Evolutionary conservation across 2,113 vertebrate species (phyloP).

Genomic region (Aegotheles bennettii): DNA sequence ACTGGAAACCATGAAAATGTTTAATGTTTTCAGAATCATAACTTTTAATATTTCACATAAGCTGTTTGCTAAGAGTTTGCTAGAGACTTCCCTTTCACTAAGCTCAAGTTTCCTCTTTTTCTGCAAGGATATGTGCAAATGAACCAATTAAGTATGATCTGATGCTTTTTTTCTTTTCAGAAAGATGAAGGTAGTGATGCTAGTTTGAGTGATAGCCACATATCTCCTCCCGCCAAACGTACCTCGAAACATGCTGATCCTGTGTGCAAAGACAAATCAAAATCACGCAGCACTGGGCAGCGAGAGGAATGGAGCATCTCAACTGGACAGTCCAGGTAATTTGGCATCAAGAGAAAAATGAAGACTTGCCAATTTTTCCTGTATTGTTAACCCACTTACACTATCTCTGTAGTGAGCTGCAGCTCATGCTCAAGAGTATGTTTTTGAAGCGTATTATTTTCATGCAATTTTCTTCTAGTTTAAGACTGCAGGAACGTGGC

Average conservation of each 20-base stretch:
- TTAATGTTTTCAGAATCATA: not conserved
- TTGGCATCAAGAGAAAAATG: not conserved
- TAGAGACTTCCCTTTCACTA: not conserved
- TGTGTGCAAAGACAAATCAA: conserved; percentile 94
- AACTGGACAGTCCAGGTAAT: conserved; percentile 90
- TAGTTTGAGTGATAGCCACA: conserved; percentile 88
- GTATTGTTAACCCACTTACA: not conserved
- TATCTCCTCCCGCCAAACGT: conserved; percentile 91
- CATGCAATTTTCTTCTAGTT: not conserved
- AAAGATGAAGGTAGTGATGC: conserved; percentile 89
- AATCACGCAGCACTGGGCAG: conserved; percentile 86
- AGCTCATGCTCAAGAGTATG: not conserved
- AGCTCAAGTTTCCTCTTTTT: not conserved
- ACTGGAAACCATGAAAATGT: too few relatives aligned
- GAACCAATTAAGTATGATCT: not conserved
- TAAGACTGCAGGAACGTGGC: not conserved
- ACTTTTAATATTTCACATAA: not conserved
- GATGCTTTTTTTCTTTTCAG: conserved; percentile 65
- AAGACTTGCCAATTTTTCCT: not conserved
- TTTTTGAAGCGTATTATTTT: not conserved
- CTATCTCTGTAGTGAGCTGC: not conserved
- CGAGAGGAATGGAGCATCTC: conserved; percentile 91
- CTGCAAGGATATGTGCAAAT: not conserved
- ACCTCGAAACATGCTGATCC: conserved; percentile 89
- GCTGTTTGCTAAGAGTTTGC: not conserved